phyloP scores from a whole-genome alignment of 2,888 invertebrate species.

The Xestia c-nigrum region DNA sequence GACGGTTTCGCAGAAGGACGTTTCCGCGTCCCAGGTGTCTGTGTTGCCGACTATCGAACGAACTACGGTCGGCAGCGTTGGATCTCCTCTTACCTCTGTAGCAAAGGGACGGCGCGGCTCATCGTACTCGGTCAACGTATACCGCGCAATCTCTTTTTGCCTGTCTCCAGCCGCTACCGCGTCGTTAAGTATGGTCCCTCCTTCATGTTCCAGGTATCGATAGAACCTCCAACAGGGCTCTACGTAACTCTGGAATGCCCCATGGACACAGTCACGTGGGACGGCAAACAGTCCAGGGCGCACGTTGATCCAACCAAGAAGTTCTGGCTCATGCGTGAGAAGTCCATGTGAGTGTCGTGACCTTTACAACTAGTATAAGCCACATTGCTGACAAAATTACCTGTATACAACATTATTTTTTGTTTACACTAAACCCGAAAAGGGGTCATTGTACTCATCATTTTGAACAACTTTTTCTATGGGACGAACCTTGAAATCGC shows the following conservation, averaged over 20 bases:
- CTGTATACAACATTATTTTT: background rate
- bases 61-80: no score
- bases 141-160: background rate
- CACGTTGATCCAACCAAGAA: slow-evolving; percentile 66
- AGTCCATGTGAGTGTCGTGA: slow-evolving; percentile 27
- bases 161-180: background rate
- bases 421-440: no score
- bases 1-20: no score
- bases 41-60: no score
- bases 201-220: background rate
- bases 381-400: background rate
- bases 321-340: slow-evolving; percentile 70
- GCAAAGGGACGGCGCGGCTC: no score
- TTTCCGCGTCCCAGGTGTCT: no score
- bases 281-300: slow-evolving; percentile 71
- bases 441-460: no score
- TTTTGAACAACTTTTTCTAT: no score
- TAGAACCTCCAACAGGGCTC: slow-evolving; percentile 43
- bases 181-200: background rate
- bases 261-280: slow-evolving; percentile 78
- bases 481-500: no score
- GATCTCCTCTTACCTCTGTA: no score
- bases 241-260: slow-evolving; percentile 81
- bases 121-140: no score
- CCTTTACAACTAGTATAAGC: background rate